Conservation (phyloP, 2,113 vertebrate species). For the Ctenomys sociabilis region DNA sequence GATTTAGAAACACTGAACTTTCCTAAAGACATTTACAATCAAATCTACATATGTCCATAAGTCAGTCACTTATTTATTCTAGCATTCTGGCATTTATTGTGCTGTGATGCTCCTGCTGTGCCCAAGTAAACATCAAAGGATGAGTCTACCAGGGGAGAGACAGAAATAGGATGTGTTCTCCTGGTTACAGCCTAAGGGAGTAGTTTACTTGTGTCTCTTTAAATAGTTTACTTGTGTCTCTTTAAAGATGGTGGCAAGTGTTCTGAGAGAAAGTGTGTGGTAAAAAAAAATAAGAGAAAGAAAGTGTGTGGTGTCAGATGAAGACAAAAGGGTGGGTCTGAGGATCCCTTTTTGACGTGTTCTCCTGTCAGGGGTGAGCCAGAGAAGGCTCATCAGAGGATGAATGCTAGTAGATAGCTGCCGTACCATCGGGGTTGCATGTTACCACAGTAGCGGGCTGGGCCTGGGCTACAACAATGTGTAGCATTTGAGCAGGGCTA, state of each 20-base stretch:
- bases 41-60: background rate
- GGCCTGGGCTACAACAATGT: fast-evolving
- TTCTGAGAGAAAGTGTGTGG: background rate
- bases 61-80: background rate
- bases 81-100: background rate
- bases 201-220: no score
- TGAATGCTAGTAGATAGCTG: fast-evolving
- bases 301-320: fast-evolving
- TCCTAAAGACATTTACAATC: background rate
- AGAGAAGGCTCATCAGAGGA: background rate
- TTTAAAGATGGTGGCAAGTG: no score
- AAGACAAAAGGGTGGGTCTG: no score
- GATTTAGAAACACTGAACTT: background rate
- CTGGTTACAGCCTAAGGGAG: background rate
- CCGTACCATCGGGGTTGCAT: fast-evolving
- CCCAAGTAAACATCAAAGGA: background rate
- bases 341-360: background rate
- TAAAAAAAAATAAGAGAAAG: no score
- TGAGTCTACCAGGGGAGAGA: background rate
- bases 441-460: background rate
- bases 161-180: background rate
- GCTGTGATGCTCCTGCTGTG: background rate
- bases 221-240: background rate
- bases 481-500: background rate
- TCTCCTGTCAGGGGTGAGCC: background rate